These are phyloP conservation scores for Mastigias papua DNA, from an alignment of 30 jellyfish, hydroid and myxozoan genomes.

Conservation along the genomic window DNA sequence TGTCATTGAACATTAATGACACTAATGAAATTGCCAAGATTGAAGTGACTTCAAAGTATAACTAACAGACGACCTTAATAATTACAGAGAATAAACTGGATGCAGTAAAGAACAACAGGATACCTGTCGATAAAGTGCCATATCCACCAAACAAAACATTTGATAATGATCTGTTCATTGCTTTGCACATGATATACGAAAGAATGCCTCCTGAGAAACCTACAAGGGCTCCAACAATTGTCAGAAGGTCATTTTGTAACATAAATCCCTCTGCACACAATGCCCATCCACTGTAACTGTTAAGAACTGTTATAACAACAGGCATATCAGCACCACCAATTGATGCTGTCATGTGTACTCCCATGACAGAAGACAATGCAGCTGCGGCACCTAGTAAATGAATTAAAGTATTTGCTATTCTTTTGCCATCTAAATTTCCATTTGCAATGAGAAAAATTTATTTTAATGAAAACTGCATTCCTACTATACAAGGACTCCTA, in stretches of 20 bases:
- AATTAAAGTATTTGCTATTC: too few species aligned
- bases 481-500: too few species aligned
- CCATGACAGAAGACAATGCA: slow-evolving; percentile 93
- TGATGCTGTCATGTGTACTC: slow-evolving; percentile 99
- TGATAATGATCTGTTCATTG: slow-evolving; percentile 92
- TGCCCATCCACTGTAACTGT: slow-evolving; percentile 99
- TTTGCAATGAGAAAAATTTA: too few species aligned
- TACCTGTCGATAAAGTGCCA: slow-evolving; percentile 94
- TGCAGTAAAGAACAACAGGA: not conserved
- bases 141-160: slow-evolving; percentile 97
- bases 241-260: slow-evolving; percentile 92
- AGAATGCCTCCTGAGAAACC: slow-evolving; percentile 98
- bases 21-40: too few species aligned
- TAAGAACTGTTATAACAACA: slow-evolving; percentile 94
- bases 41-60: too few species aligned
- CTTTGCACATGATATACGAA: slow-evolving; percentile 97
- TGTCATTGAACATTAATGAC: too few species aligned
- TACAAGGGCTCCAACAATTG: slow-evolving; percentile 97
- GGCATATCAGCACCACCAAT: slow-evolving; percentile 99
- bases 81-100: too few species aligned
- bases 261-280: slow-evolving; percentile 98
- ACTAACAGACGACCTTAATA: too few species aligned
- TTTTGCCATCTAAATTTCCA: too few species aligned
- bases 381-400: slow-evolving; percentile 89
- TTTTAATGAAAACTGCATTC: too few species aligned